Conservation (phyloP, 2,113 vertebrate genomes). For the Cinclus cinclus region DNA sequence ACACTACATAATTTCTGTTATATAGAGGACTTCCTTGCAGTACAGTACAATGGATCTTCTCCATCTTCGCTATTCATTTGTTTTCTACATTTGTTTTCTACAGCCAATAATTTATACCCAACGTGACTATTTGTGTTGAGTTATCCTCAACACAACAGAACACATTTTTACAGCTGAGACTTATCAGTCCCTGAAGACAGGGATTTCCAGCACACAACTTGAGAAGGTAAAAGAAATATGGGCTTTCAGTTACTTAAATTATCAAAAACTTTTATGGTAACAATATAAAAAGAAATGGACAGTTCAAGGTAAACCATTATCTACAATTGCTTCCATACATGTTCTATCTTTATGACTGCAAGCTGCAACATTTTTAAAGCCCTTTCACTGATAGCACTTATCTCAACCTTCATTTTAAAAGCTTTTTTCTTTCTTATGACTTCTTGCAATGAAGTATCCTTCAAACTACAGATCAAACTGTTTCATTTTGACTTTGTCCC, state of each 20-base stretch:
- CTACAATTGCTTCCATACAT: neutral
- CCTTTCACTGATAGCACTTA: conserved; percentile 30
- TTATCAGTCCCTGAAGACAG: neutral
- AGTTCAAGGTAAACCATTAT: conserved; percentile 30
- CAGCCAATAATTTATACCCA: neutral
- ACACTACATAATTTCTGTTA: neutral
- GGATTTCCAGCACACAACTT: neutral
- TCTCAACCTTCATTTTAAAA: conserved; percentile 12
- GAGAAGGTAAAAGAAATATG: neutral
- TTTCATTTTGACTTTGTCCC: neutral
- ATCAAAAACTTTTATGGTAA: neutral
- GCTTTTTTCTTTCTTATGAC: neutral
- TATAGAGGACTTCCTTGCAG: neutral
- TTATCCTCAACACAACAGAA: neutral
- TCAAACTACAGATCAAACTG: neutral
- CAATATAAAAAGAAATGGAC: conserved; percentile 19
- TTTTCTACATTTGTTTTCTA: neutral
- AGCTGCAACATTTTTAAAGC: neutral
- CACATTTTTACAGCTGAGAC: neutral
- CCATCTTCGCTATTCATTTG: neutral
- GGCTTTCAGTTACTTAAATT: neutral
- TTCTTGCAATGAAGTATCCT: neutral
- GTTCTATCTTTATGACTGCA: conserved; percentile 15
- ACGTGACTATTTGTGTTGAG: neutral
- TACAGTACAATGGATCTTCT: neutral